Base-by-base conservation (phyloP, 2,113 vertebrate genomes). In the Rhombomys opimus region DNA sequence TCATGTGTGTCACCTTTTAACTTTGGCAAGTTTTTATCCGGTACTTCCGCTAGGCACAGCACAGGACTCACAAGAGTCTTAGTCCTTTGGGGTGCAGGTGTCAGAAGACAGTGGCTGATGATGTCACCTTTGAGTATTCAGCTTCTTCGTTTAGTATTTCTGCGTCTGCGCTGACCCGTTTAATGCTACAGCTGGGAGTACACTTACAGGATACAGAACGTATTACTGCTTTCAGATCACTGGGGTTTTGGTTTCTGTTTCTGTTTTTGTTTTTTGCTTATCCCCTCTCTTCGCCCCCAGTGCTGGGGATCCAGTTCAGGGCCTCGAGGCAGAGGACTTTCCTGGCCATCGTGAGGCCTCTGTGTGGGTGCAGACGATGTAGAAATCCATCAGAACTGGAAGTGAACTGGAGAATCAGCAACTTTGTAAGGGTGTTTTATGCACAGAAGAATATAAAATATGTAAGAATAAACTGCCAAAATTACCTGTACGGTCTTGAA, bases 381-480 rank as follows among this genome's bases (percentile, higher is more conserved):
- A 23, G 80, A 61, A 76, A 80, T n/a, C 41, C 85, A 65, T 92
- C 96, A 70, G 63, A 78, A 94, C 54, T 52, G 85, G 57, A 95
- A 73, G 82, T 95, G 68, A 97, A 91, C n/a, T 75, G 89, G 72
- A 96, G 82, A 81, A 89, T 92, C 95, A 95, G 59, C 82, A 84
- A 7, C 35, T 94, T 82, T 95, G 95, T 65, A 68, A 92, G 86
- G 63, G 20, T 96, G 15, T 87, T 95, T 95, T 92, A 50, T 94
- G 75, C 93, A 89, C 85, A 91, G 59, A 88, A 94, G 52, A 94
- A 73, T 96, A 97, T 84, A 70, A 95, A 97, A 77, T 94, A 93
- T 82, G 77, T 96, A 88, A 82, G 93, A 68, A 81, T 95, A 80
- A 97, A 95, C 94, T 94, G 97, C 96, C 97, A 97, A 96, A 96